phyloP scores from a whole-genome alignment of 2,113 vertebrate species.

The Phyllostomus hastatus region DNA sequence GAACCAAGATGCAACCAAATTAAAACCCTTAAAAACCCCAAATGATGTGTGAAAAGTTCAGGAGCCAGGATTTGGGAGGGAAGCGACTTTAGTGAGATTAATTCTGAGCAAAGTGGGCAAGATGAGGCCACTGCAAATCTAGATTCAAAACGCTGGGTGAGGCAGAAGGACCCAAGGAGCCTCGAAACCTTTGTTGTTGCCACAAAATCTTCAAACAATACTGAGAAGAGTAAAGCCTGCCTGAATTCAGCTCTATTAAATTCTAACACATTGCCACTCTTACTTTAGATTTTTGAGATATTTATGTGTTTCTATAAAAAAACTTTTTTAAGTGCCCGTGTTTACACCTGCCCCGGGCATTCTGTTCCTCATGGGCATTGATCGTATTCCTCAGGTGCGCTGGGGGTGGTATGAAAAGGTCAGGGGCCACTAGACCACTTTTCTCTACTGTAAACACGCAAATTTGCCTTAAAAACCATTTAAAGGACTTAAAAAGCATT shows the following conservation, averaged over 20 bases:
- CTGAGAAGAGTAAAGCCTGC: background rate
- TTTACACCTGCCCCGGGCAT: background rate
- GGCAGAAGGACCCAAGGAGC: background rate
- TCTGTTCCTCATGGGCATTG: background rate
- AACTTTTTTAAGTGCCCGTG: background rate
- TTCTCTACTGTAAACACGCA: background rate
- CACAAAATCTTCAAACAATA: background rate
- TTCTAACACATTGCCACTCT: background rate
- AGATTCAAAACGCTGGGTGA: background rate
- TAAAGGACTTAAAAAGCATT: background rate
- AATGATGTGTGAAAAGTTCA: slow-evolving; percentile 73
- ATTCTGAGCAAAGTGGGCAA: slow-evolving; percentile 48
- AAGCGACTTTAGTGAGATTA: slow-evolving; percentile 20
- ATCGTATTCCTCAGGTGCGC: background rate
- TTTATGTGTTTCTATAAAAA: background rate
- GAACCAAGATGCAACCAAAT: slow-evolving; percentile 71
- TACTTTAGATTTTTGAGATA: slow-evolving; percentile 6
- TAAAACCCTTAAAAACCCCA: slow-evolving; percentile 68
- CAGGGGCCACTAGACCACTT: background rate
- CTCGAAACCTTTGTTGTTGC: background rate
- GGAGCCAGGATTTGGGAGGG: slow-evolving; percentile 10
- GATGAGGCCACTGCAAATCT: slow-evolving; percentile 11
- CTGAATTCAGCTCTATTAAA: background rate
- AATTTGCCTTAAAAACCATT: background rate
- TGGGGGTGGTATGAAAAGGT: background rate